Conservation (phyloP, 2,888 invertebrate genomes). For the Parasteatoda lunata region DNA sequence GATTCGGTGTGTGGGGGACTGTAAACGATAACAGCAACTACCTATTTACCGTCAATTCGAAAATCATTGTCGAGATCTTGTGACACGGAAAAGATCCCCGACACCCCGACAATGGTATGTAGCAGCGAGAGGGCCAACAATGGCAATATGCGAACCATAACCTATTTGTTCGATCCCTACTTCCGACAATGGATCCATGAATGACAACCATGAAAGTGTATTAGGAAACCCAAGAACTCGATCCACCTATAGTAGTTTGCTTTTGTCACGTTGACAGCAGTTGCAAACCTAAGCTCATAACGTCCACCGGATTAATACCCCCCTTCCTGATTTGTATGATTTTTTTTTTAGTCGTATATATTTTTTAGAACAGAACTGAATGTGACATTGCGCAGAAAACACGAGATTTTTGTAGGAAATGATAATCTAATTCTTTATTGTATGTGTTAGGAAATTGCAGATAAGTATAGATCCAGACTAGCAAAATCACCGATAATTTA, state of each 20-base stretch:
- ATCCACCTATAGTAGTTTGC: constrained; percentile 42
- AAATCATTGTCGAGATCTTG: constrained; percentile 49
- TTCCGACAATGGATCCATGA: constrained; percentile 49
- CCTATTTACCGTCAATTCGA: constrained; percentile 47
- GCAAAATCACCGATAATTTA: too few relatives aligned
- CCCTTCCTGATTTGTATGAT: too few relatives aligned
- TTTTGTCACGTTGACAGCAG: constrained; percentile 61
- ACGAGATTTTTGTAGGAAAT: too few relatives aligned
- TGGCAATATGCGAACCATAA: constrained; percentile 66
- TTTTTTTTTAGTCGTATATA: too few relatives aligned
- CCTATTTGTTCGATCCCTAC: constrained; percentile 66
- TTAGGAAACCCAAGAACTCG: constrained; percentile 57
- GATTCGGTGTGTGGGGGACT: constrained; percentile 26
- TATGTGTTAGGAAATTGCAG: too few relatives aligned
- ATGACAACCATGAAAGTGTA: constrained; percentile 65
- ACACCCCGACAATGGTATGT: constrained; percentile 44
- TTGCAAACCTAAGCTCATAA: constrained; percentile 62
- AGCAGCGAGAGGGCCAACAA: constrained; percentile 64
- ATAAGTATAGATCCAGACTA: too few relatives aligned
- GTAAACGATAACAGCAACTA: constrained; percentile 54
- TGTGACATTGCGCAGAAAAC: too few relatives aligned
- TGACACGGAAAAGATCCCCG: constrained; percentile 10
- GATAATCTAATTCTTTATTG: too few relatives aligned
- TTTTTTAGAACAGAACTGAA: too few relatives aligned
- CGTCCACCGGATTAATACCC: neutral